Evolutionary conservation across 2,797 vertebrate species (phyloP).

Genomic region (Dermochelys coriacea): DNA sequence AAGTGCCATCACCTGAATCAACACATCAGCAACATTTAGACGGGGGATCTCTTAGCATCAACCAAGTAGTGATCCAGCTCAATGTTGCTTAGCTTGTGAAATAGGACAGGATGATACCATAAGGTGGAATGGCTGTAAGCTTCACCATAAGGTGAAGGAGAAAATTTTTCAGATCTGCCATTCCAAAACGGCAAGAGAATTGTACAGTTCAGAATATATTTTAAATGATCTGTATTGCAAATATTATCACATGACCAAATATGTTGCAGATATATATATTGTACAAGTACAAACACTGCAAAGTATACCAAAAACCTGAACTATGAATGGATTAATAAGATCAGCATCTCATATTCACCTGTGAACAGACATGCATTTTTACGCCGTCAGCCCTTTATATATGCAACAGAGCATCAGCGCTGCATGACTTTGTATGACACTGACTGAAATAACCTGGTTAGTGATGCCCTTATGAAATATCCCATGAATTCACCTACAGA

Average conservation of each 20-base stretch:
- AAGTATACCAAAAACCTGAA: too few species aligned
- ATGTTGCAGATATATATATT: neutral
- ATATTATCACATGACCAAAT: neutral
- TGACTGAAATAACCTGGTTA: too few species aligned
- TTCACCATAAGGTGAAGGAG: neutral
- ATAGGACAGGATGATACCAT: too few species aligned
- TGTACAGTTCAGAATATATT: neutral
- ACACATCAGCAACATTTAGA: too few species aligned
- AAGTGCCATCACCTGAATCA: neutral
- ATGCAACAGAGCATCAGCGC: neutral
- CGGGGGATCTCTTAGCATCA: too few species aligned
- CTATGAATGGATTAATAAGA: too few species aligned
- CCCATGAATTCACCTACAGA: too few species aligned
- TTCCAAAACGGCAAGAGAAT: neutral
- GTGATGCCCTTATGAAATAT: too few species aligned
- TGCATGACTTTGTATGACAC: neutral
- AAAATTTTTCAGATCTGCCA: neutral
- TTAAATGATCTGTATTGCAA: neutral
- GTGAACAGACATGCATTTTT: neutral
- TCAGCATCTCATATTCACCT: too few species aligned
- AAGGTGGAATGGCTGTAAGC: neutral
- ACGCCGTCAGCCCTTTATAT: neutral
- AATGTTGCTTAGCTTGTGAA: too few species aligned
- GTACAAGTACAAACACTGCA: neutral
- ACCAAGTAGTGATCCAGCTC: too few species aligned